Percentiles rank a stretch among this genome's conserved stretches.
phyloP scores from a whole-genome alignment of 2,888 invertebrate genomes.

The Rhamphomyia laevipes region DNA sequence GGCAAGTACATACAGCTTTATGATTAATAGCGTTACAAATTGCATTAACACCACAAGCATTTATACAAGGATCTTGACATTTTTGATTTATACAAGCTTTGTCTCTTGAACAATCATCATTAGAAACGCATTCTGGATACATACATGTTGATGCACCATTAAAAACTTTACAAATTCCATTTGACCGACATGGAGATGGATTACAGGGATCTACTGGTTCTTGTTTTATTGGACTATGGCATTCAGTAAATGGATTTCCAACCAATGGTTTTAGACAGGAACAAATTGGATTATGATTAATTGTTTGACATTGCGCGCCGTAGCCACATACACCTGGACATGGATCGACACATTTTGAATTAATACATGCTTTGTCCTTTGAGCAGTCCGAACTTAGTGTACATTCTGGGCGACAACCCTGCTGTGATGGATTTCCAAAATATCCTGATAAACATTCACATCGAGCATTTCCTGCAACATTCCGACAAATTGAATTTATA shows the following conservation, averaged over 20 bases:
- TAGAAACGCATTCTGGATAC: constrained; percentile 79
- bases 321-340: constrained; percentile 71
- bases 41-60: constrained; percentile 74
- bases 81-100: constrained; percentile 71
- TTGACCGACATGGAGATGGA: constrained; percentile 71
- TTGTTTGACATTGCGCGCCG: constrained; percentile 62
- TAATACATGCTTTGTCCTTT: constrained; percentile 60
- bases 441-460: constrained; percentile 69
- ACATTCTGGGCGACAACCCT: constrained; percentile 72
- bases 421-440: constrained; percentile 52
- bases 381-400: constrained; percentile 70
- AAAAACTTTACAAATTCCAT: constrained; percentile 65
- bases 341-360: constrained; percentile 68
- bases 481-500: constrained; percentile 58
- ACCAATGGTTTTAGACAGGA: constrained; percentile 57
- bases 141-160: constrained; percentile 60
- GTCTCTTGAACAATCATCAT: constrained; percentile 75
- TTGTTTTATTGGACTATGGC: constrained; percentile 36
- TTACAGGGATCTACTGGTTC: constrained; percentile 60
- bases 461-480: constrained; percentile 43
- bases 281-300: constrained; percentile 78
- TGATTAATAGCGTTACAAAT: constrained; percentile 70
- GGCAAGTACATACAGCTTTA: constrained; percentile 72
- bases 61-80: constrained; percentile 72
- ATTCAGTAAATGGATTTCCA: constrained; percentile 73